Evolutionary conservation across 2,797 vertebrate species (phyloP), one percentile per base, ranked within the genome.

Genomic region (Erethizon dorsatum): DNA sequence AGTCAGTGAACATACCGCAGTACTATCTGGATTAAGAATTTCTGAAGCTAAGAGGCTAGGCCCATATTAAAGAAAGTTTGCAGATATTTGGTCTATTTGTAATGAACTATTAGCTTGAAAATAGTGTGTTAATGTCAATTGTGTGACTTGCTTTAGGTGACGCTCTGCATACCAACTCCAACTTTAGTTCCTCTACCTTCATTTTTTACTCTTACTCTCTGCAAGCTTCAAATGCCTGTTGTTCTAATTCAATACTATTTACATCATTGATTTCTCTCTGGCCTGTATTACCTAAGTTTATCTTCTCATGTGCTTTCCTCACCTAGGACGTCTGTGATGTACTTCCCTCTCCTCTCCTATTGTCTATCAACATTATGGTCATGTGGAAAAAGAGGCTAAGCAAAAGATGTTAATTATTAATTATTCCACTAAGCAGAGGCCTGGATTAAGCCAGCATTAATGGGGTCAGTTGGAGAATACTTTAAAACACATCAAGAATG

Each of bases 261-360:
- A 71, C 78, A 24, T 71, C 85, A 87, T 57, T 87, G 59, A 41
- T 41, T 41, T 41, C 37, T 41, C 37, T 41, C 37, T 41, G 31
- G 94, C 65, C 33, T 41, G 37, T 71, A 63, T 47, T 41, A 91
- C 63, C 50, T 45, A 65, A 82, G 93, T 75, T 57, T 91, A 78
- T 57, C 65, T 94, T 91, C 52, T 41, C 37, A 41, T 41, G 37
- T 41, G 37, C 37, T 41, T 41, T 41, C 37, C 37, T 41, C 37
- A 41, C 37, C 37, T 41, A 41, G 37, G 37, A 41, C 37, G 37
- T 41, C 37, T 41, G 37, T 41, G 37, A n/a, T 57, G 26, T 83
- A 80, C n/a, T 54, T 41, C 37, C 37, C 80, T 83, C 82, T 37
- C 69, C 59, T 96, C 54, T 83, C 28, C 37, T 37, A 79, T 22